Evolutionary conservation across 2,797 vertebrate species (phyloP).

Genomic region (Oreochromis mossambicus): DNA sequence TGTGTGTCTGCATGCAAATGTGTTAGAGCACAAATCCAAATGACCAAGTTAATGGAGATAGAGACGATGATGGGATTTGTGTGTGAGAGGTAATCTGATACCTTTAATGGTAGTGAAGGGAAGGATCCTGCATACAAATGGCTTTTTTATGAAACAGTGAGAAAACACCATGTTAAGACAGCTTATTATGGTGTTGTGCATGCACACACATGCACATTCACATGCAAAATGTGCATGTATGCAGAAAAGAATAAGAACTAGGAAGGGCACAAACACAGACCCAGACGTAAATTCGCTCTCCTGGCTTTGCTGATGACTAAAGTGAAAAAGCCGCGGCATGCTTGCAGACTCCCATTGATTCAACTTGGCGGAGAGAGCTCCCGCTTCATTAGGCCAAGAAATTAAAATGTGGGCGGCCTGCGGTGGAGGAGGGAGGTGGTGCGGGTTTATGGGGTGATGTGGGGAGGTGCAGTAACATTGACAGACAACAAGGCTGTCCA

Average conservation of each 20-base stretch:
- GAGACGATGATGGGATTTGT: slow-evolving; percentile 57
- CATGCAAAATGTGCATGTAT: neutral
- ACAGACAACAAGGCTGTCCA: slow-evolving; percentile 36
- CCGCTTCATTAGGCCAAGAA: slow-evolving; percentile 82
- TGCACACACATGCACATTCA: neutral
- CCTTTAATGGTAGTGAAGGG: slow-evolving; percentile 37
- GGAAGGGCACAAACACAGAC: neutral
- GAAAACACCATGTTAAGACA: slow-evolving; percentile 4
- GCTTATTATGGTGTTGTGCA: neutral
- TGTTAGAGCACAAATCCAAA: slow-evolving; percentile 36
- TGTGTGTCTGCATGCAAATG: neutral
- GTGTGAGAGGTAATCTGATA: slow-evolving; percentile 45
- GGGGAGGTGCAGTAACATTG: slow-evolving; percentile 24
- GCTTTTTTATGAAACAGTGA: slow-evolving; percentile 38
- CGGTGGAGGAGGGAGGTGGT: slow-evolving; percentile 29
- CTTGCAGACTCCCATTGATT: slow-evolving; percentile 63
- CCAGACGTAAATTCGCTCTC: slow-evolving; percentile 20
- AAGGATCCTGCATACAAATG: slow-evolving; percentile 55
- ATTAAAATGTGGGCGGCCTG: slow-evolving; percentile 75
- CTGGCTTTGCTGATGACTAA: slow-evolving; percentile 45
- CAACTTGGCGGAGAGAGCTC: slow-evolving; percentile 45
- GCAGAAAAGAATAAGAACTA: neutral
- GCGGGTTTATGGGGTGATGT: slow-evolving; percentile 20
- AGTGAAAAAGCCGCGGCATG: slow-evolving; percentile 29
- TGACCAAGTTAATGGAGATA: slow-evolving; percentile 59